Percentiles rank a stretch among this genome's conserved stretches.
Conservation (phyloP, 1,140 invertebrate genomes). For the Ceratoteleas bidentatus region DNA sequence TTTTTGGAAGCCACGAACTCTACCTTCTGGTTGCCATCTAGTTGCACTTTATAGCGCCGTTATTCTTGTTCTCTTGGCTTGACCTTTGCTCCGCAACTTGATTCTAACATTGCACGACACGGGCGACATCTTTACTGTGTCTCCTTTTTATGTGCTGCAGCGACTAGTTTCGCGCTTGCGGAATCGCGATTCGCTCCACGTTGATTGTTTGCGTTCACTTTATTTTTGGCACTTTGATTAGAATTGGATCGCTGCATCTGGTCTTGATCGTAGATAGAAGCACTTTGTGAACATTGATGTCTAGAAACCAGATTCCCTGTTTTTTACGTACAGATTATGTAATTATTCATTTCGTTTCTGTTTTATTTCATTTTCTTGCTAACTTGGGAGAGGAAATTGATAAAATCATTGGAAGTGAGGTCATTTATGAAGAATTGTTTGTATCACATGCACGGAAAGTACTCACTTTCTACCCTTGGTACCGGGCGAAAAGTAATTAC, state of each 20-base stretch:
- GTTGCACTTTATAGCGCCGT: slow-evolving; percentile 18
- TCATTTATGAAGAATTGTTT: slow-evolving; percentile 46
- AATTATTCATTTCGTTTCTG: background rate
- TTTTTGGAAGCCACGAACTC: slow-evolving; percentile 29
- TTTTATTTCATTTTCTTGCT: slow-evolving; percentile 13
- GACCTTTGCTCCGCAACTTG: slow-evolving; percentile 9
- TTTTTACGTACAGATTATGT: background rate
- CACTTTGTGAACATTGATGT: background rate
- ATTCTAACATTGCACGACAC: slow-evolving; percentile 23
- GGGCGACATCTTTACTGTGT: background rate
- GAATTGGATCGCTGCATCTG: background rate
- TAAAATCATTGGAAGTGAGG: slow-evolving; percentile 28
- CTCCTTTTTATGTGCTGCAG: slow-evolving; percentile 6
- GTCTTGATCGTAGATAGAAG: slow-evolving; percentile 8
- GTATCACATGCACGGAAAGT: too few relatives aligned
- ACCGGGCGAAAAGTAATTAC: too few relatives aligned
- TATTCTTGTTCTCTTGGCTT: slow-evolving; percentile 16
- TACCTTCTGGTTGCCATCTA: slow-evolving; percentile 17
- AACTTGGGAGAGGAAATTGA: too few relatives aligned
- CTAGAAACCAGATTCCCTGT: too few relatives aligned
- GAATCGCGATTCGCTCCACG: background rate
- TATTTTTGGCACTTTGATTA: slow-evolving; percentile 7
- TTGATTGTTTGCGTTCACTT: slow-evolving; percentile 5
- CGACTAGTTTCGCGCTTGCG: slow-evolving; percentile 12
- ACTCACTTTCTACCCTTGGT: too few relatives aligned